These are phyloP conservation scores for Pantherophis alleghaniensis DNA, from an alignment of 2,797 vertebrate genomes.

Conservation along the genomic window DNA sequence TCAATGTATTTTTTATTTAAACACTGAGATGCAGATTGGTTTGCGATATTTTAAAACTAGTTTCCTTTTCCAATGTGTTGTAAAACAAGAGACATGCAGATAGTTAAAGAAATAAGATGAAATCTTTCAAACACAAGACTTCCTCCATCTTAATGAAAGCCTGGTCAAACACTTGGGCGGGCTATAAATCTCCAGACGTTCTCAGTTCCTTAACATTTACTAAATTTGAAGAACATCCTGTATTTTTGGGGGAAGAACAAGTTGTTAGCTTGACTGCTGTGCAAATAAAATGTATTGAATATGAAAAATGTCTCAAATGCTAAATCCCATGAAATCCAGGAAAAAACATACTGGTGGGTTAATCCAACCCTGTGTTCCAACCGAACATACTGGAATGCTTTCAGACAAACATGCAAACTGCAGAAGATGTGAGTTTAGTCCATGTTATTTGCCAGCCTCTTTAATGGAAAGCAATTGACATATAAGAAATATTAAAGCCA, in stretches of 20 bases:
- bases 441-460: neutral
- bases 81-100: conserved; percentile 3
- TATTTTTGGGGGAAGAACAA: neutral
- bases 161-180: neutral
- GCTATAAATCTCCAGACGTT: neutral
- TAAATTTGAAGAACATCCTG: neutral
- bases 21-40: neutral
- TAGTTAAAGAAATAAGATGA: neutral
- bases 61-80: neutral
- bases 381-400: neutral
- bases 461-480: neutral
- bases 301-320: neutral
- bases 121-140: neutral
- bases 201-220: conserved; percentile 2
- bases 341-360: neutral
- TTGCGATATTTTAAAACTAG: neutral
- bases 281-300: neutral
- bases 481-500: neutral
- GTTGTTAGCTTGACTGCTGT: neutral
- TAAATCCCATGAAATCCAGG: neutral
- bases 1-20: neutral
- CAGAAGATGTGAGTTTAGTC: neutral
- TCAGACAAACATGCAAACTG: neutral
- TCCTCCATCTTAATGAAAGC: neutral
- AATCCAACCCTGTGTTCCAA: neutral